These are phyloP conservation scores for Zosterops pallidus DNA, from an alignment of 2,113 vertebrate genomes.

Conservation along the genomic window DNA sequence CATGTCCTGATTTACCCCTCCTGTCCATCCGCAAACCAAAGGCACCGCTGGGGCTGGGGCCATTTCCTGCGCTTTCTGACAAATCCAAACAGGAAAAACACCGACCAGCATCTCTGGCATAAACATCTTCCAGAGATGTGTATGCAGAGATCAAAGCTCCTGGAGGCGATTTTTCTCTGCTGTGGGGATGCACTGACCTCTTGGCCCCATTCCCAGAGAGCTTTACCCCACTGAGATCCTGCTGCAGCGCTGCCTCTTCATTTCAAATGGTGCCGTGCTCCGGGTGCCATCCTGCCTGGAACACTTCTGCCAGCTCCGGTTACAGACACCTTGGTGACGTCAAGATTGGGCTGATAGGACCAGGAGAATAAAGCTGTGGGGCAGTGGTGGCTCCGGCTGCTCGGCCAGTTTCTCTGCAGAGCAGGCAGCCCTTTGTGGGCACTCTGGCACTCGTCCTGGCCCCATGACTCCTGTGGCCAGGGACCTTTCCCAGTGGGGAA, in stretches of 20 bases:
- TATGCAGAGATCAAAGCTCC: neutral
- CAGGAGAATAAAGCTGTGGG: neutral
- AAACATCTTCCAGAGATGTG: neutral
- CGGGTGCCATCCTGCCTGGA: fast-evolving
- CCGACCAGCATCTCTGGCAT: neutral
- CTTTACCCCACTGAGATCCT: neutral
- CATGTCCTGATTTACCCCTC: neutral
- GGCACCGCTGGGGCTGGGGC: neutral
- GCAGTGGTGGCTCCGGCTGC: neutral
- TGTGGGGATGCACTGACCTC: constrained; percentile 20
- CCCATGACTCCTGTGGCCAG: neutral
- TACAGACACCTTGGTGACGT: neutral
- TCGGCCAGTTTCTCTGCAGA: neutral
- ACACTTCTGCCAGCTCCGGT: fast-evolving
- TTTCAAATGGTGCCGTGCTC: neutral
- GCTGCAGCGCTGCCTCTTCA: fast-evolving
- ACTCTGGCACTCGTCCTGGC: fast-evolving
- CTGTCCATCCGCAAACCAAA: neutral
- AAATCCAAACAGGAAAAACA: constrained; percentile 75
- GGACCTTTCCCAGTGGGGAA: neutral
- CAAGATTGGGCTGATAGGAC: constrained; percentile 15
- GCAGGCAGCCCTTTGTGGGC: constrained; percentile 6
- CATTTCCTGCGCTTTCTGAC: constrained; percentile 14
- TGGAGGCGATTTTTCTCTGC: neutral
- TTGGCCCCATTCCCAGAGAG: neutral